phyloP scores from a whole-genome alignment of 2,113 vertebrate genomes.

The Fukomys damarensis region DNA sequence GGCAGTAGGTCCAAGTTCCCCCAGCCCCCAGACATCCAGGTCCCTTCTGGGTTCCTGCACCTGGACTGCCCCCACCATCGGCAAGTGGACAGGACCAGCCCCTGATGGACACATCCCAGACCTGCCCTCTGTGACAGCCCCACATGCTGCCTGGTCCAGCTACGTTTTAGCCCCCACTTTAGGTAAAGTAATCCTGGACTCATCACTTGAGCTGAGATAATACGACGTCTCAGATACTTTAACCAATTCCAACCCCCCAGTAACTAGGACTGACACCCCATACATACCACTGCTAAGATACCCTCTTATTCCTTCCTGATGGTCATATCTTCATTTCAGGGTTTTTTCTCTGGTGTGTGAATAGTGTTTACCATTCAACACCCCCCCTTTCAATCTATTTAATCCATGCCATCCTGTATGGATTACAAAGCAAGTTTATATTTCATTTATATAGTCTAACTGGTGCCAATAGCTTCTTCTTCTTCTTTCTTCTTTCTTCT shows the following conservation, averaged over 20 bases:
- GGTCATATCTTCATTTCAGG: not conserved
- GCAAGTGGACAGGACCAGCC: too few species aligned
- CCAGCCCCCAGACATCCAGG: not conserved
- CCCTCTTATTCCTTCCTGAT: not conserved
- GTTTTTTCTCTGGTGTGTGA: not conserved
- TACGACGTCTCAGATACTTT: not conserved
- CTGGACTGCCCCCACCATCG: not conserved
- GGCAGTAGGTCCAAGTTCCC: not conserved
- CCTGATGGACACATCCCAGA: not conserved
- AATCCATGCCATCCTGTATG: not conserved
- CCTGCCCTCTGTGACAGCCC: not conserved
- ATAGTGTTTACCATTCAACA: not conserved
- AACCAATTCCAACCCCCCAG: not conserved
- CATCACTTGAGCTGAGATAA: not conserved
- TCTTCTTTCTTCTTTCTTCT: too few species aligned
- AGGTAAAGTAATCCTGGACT: not conserved
- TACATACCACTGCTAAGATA: rapidly evolving
- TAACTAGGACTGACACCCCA: not conserved
- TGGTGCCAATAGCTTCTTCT: not conserved
- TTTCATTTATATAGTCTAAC: not conserved
- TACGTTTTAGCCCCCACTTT: not conserved
- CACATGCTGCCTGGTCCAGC: not conserved
- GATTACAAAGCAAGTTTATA: not conserved
- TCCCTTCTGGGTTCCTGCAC: not conserved
- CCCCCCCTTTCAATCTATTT: not conserved